Evolutionary conservation across 2,113 vertebrate genomes (phyloP), one percentile per base, ranked within the genome.

Genomic region (Toxotes chatareus): DNA sequence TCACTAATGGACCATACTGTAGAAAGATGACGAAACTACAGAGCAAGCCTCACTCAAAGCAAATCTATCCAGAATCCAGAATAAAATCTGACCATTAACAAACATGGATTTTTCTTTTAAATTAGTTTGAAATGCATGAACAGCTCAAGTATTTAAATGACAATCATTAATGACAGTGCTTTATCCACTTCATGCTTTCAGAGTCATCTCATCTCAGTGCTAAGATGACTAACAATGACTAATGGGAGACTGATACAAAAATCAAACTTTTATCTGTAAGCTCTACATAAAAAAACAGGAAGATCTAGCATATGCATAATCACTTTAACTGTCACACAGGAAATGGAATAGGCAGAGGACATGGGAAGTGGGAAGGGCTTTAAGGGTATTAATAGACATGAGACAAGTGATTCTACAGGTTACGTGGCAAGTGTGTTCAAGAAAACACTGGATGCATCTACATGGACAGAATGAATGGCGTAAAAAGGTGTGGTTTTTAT

Each of bases 401-500:
- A 86, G 84, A 90, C 87, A 85, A 74, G 79, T 88, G 86, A 86
- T 65, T 89, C 91, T 91, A 94, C 53, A 44, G 70, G 83, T 92
- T 93, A 93, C 75, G 69, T 88, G 84, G 66, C 53, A 80, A 76
- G 40, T 84, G 83, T 84, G 74, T 82, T 91, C 76, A 87, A 88
- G 79, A 71, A 83, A 91, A 92, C 86, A 92, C 84, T 91, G 86
- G 85, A 89, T 88, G 83, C 76, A 55, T 85, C 88, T 93, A 92
- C 56, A 85, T 78, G 80, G 86, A 86, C 61, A 92, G 46, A 77
- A 83, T 88, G 86, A 76, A 87, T 86, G 76, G 85, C 83, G 75
- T 86, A 64, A 89, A 44, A 85, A 88, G 78, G 61, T 80, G 82
- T 88, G 87, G 74, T 73, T 91, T 71, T 92, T 90, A 91, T 91